These are phyloP conservation scores for Lasiurus borealis DNA, from an alignment of 2,113 vertebrate genomes.

Conservation along the genomic window DNA sequence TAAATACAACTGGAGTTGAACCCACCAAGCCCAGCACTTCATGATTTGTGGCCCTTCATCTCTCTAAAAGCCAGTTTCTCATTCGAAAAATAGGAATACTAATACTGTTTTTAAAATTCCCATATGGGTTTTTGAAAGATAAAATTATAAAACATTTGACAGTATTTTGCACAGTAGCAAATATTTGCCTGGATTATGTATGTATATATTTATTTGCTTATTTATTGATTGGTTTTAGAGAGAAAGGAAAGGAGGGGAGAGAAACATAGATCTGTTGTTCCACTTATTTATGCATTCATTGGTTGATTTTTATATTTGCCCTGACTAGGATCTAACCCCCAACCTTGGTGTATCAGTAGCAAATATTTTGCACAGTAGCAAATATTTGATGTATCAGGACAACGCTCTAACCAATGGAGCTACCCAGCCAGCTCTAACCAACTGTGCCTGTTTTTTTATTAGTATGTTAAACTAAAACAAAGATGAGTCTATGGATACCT, in stretches of 20 bases:
- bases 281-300: background rate
- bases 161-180: constrained; percentile 9
- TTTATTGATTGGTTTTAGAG: background rate
- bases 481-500: background rate
- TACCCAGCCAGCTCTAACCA: background rate
- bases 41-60: background rate
- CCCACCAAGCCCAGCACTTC: background rate
- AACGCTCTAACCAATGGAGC: background rate
- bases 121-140: background rate
- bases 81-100: constrained; percentile 18
- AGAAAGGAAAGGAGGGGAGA: background rate
- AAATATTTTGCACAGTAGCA: too few relatives aligned
- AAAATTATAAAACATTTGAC: background rate
- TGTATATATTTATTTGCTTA: background rate
- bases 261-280: background rate
- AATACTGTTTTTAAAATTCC: background rate
- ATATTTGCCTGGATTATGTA: background rate
- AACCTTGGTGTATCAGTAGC: background rate
- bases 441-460: background rate
- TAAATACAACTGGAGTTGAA: background rate
- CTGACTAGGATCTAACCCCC: background rate
- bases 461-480: background rate
- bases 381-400: too few relatives aligned
- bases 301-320: background rate
- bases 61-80: background rate